phyloP scores from a whole-genome alignment of 2,797 vertebrate species.

The Lagocephalus sceleratus region DNA sequence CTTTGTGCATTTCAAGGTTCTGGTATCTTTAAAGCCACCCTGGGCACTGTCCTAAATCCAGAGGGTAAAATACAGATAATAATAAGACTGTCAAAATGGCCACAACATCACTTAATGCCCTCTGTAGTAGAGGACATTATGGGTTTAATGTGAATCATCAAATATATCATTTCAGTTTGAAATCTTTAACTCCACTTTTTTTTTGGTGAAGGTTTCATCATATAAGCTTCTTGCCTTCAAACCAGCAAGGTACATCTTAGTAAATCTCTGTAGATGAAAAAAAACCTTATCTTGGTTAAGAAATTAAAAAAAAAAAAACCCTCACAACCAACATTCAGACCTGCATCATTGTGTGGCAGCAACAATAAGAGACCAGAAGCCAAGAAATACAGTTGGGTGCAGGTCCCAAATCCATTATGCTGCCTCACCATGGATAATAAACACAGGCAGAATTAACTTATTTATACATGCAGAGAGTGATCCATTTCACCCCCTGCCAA shows the following conservation, averaged over 20 bases:
- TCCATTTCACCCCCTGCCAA: constrained; percentile 44
- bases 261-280: constrained; percentile 30
- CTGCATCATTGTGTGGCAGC: constrained; percentile 41
- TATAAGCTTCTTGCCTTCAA: constrained; percentile 13
- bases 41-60: constrained; percentile 35
- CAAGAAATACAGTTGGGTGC: constrained; percentile 49
- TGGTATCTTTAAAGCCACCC: constrained; percentile 29
- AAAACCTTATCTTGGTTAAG: constrained; percentile 14
- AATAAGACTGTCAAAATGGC: constrained; percentile 24
- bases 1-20: constrained; percentile 40
- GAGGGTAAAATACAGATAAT: constrained; percentile 34
- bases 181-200: constrained; percentile 29
- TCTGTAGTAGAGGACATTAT: constrained; percentile 6
- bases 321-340: constrained; percentile 25
- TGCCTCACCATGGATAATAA: constrained; percentile 59
- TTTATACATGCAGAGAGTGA: constrained; percentile 65
- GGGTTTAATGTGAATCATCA: constrained; percentile 23
- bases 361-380: constrained; percentile 48
- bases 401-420: constrained; percentile 40
- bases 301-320: constrained; percentile 12
- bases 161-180: constrained; percentile 31
- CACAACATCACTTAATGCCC: constrained; percentile 8
- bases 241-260: constrained; percentile 14
- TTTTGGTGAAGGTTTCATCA: constrained; percentile 46
- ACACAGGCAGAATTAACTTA: constrained; percentile 63